Evolutionary conservation across 2,888 invertebrate species (phyloP).

Genomic region (Mythimna ferrago): DNA sequence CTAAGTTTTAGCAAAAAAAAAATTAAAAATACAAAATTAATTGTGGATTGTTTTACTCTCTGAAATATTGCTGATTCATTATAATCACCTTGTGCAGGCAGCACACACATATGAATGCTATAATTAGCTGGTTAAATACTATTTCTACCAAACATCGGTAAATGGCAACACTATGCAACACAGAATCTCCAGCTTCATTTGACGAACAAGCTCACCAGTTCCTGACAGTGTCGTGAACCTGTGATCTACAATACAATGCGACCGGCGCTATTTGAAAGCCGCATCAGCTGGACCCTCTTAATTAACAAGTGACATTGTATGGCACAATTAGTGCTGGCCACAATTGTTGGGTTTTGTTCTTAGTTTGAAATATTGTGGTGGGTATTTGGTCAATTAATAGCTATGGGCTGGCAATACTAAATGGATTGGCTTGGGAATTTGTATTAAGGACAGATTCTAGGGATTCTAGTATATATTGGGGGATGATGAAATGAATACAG

Average conservation of each 20-base stretch:
- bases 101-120: too few species aligned
- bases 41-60: too few species aligned
- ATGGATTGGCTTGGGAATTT: conserved; percentile 33
- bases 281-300: conserved; percentile 67
- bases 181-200: conserved; percentile 11
- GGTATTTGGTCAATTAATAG: conserved; percentile 59
- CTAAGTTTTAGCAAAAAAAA: too few species aligned
- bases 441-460: background rate
- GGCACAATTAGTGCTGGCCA: conserved; percentile 67
- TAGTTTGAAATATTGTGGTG: conserved; percentile 46
- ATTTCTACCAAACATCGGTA: background rate
- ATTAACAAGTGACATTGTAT: conserved; percentile 77
- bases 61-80: too few species aligned
- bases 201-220: conserved; percentile 37
- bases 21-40: too few species aligned
- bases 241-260: conserved; percentile 73
- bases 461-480: too few species aligned
- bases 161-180: background rate
- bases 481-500: background rate
- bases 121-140: too few species aligned
- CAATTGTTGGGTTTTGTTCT: conserved; percentile 46
- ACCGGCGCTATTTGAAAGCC: conserved; percentile 67
- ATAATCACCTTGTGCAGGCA: too few species aligned
- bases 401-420: conserved; percentile 5
- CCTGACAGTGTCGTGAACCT: conserved; percentile 65